phyloP scores from a whole-genome alignment of 1,140 invertebrate genomes.

The Trichonephila inaurata region DNA sequence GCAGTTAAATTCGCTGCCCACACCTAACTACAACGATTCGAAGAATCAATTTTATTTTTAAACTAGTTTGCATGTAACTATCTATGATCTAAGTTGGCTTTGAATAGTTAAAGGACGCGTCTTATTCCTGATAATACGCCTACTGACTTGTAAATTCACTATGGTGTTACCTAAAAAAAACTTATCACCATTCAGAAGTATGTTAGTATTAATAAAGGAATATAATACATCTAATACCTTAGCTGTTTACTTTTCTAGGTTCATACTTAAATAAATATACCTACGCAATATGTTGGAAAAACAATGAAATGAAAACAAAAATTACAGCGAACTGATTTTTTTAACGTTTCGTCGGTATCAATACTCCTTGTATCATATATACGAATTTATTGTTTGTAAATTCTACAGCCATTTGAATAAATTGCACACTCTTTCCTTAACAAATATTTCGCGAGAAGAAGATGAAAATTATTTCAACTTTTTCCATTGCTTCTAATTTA shows the following conservation, averaged over 20 bases:
- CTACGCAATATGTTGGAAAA: background rate
- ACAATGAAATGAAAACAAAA: background rate
- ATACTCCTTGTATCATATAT: background rate
- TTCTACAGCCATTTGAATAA: background rate
- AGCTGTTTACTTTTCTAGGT: too few species aligned
- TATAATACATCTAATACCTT: background rate
- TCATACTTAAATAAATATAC: too few species aligned
- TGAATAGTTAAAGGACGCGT: background rate
- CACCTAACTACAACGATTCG: background rate
- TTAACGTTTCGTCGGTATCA: background rate
- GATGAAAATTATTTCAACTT: background rate
- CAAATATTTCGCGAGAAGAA: background rate
- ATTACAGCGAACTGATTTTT: background rate
- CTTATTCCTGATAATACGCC: background rate
- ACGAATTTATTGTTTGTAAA: background rate
- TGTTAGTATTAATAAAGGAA: background rate
- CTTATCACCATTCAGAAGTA: background rate
- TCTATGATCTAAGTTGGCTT: background rate
- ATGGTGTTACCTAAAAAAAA: background rate
- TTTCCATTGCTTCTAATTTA: background rate
- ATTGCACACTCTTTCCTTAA: background rate
- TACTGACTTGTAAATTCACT: background rate
- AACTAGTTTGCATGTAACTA: background rate
- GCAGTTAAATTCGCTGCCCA: background rate
- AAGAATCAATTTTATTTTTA: background rate